A percentile compares a stretch with the other conserved stretches of the same genome.
Evolutionary conservation across 2,888 invertebrate genomes (phyloP).

Genomic region (Brachyptera risi): DNA sequence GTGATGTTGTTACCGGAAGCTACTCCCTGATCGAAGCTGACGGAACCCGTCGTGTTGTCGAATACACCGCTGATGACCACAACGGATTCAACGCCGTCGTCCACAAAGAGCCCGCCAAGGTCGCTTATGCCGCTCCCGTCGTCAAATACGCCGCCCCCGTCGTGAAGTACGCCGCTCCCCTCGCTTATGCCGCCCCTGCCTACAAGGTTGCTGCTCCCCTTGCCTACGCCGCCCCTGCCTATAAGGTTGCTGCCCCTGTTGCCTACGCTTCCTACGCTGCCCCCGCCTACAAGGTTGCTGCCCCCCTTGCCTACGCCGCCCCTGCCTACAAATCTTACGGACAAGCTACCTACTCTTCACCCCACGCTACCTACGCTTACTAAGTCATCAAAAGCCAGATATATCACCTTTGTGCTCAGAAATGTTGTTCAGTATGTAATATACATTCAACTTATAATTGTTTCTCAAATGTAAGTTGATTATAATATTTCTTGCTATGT

Average conservation of each 20-base stretch:
- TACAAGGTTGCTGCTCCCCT: neutral
- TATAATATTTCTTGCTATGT: too few relatives aligned
- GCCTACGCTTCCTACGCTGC: constrained; percentile 6
- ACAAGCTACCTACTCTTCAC: neutral
- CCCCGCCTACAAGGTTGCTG: constrained; percentile 17
- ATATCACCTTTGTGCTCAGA: too few relatives aligned
- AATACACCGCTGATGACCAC: constrained; percentile 51
- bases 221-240: neutral
- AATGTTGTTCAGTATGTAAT: too few relatives aligned
- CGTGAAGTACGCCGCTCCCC: constrained; percentile 23
- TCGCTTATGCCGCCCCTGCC: constrained; percentile 11
- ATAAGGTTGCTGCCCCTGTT: constrained; percentile 1
- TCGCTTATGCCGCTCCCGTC: constrained; percentile 23
- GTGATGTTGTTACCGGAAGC: constrained; percentile 50
- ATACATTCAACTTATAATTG: too few relatives aligned
- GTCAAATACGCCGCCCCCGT: constrained; percentile 22
- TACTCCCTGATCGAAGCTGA: constrained; percentile 52
- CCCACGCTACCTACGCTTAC: neutral
- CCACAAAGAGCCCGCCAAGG: constrained; percentile 34
- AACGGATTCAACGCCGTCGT: constrained; percentile 53
- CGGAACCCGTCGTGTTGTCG: constrained; percentile 50
- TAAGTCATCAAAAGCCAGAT: too few relatives aligned
- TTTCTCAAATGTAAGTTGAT: too few relatives aligned
- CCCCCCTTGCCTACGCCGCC: constrained; percentile 18
- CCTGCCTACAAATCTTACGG: constrained; percentile 16